Percentiles rank a stretch among this genome's conserved stretches.
phyloP scores from a whole-genome alignment of 35 echinoderm and acorn worm species.

The Patiria miniata region DNA sequence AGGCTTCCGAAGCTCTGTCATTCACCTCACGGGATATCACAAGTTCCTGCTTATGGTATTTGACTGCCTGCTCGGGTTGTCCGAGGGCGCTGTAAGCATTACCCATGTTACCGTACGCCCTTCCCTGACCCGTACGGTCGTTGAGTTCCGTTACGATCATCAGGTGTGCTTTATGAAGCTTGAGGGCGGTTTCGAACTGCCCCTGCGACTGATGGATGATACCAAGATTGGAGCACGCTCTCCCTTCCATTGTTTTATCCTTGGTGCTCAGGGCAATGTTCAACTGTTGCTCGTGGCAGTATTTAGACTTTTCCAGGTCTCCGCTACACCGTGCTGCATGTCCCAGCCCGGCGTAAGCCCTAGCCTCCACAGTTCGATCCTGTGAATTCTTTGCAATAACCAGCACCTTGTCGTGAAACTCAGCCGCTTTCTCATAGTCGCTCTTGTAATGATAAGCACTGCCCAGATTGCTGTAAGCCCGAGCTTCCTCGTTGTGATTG shows the following conservation, averaged over 20 bases:
- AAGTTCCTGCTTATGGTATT: constrained; percentile 98
- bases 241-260: constrained; percentile 85
- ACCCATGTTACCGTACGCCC: constrained; percentile 96
- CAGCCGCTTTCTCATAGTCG: constrained; percentile 80
- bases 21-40: constrained; percentile 96
- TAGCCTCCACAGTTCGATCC: constrained; percentile 93
- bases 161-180: constrained; percentile 96
- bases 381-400: constrained; percentile 69
- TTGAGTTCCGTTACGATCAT: constrained; percentile 71
- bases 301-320: constrained; percentile 77
- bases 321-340: constrained; percentile 88
- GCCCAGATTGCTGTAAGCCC: constrained; percentile 95
- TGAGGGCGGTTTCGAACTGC: constrained; percentile 90
- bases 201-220: constrained; percentile 93
- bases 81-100: constrained; percentile 91
- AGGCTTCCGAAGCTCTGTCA: constrained; percentile 80
- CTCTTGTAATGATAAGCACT: constrained; percentile 99
- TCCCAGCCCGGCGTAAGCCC: constrained; percentile 91
- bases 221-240: constrained; percentile 96
- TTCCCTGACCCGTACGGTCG: constrained; percentile 66
- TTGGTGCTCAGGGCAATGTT: constrained; percentile 94
- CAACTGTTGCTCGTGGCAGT: constrained; percentile 95
- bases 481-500: constrained; percentile 91
- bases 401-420: constrained; percentile 89
- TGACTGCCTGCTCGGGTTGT: constrained; percentile 92